Conservation (phyloP, 2,888 invertebrate species). For the Synanthedon andrenaeformis region DNA sequence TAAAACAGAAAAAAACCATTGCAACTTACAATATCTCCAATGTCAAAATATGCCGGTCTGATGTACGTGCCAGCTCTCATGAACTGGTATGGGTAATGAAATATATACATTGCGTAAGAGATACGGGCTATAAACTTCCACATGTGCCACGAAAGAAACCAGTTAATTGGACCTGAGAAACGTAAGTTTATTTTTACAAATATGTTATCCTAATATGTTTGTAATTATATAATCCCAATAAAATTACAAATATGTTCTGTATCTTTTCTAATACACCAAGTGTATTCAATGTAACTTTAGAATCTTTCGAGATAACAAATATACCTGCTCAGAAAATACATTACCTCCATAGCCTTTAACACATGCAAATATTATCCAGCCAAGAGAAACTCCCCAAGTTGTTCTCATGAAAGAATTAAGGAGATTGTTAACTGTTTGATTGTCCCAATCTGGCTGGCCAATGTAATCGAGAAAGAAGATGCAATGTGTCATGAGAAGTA, state of each 20-base stretch:
- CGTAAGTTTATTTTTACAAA: slow-evolving; percentile 7
- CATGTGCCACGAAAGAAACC: slow-evolving; percentile 34
- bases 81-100: slow-evolving; percentile 25
- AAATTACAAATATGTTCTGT: not conserved
- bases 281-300: no score
- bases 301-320: no score
- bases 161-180: slow-evolving; percentile 30
- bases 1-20: no score
- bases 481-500: not conserved
- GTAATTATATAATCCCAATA: not conserved
- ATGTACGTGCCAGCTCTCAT: not conserved
- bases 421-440: slow-evolving; percentile 17
- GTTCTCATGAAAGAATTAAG: slow-evolving; percentile 35
- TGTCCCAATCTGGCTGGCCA: slow-evolving; percentile 17
- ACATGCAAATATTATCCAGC: slow-evolving; percentile 46
- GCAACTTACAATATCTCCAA: not conserved
- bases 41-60: not conserved
- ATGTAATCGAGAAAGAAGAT: slow-evolving; percentile 17
- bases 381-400: slow-evolving; percentile 35
- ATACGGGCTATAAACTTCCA: slow-evolving; percentile 40
- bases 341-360: slow-evolving; percentile 47
- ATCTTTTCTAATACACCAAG: no score
- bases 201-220: not conserved
- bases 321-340: not conserved
- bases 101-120: slow-evolving; percentile 49